Evolutionary conservation across 1,140 invertebrate genomes (phyloP).

Genomic region (Sarcophaga bullata): DNA sequence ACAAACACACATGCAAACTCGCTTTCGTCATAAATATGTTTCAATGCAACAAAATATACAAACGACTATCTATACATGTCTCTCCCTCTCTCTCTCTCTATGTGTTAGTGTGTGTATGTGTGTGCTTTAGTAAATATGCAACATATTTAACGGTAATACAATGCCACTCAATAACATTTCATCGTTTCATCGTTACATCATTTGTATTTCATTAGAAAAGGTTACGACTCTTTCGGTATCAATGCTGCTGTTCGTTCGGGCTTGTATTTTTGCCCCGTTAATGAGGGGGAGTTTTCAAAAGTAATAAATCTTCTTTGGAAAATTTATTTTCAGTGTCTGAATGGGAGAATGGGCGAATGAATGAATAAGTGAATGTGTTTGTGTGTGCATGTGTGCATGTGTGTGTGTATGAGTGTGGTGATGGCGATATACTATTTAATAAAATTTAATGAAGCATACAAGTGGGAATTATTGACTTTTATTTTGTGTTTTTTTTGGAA

Average conservation of each 20-base stretch:
- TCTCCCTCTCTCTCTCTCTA: background rate
- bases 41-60: too few species aligned
- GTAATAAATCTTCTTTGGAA: conserved; percentile 35
- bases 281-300: conserved; percentile 27
- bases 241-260: too few species aligned
- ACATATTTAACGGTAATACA: background rate
- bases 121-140: background rate
- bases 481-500: background rate
- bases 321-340: conserved; percentile 3
- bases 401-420: background rate
- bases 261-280: background rate
- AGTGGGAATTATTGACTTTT: conserved; percentile 40
- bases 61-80: too few species aligned
- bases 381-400: too few species aligned
- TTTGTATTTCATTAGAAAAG: conserved; percentile 33
- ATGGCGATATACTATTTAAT: background rate
- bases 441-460: conserved; percentile 34
- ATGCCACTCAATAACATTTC: too few species aligned
- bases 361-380: background rate
- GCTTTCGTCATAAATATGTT: too few species aligned
- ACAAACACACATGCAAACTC: too few species aligned
- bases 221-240: conserved; percentile 16
- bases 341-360: background rate
- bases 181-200: too few species aligned
- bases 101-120: background rate